Percentiles rank a stretch among this genome's conserved stretches.
These are phyloP conservation scores for Manis pentadactyla DNA, from an alignment of 2,797 vertebrate species.

Conservation along the genomic window DNA sequence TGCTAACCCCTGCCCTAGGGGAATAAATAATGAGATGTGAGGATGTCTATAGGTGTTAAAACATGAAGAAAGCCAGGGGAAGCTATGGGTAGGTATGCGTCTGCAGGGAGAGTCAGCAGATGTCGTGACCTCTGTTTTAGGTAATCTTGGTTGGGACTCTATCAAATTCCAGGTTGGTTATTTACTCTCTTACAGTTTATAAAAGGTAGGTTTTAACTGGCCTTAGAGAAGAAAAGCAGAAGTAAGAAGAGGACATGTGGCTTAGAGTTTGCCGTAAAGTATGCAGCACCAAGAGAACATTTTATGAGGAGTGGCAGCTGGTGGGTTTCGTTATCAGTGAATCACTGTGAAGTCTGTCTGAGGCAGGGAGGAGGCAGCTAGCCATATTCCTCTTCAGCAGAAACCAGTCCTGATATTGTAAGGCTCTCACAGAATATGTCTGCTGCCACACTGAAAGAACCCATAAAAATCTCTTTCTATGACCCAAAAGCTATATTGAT, in stretches of 20 bases:
- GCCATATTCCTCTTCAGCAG: not conserved
- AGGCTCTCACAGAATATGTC: not conserved
- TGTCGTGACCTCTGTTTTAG: not conserved
- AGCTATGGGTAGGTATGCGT: not conserved
- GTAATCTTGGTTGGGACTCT: not conserved
- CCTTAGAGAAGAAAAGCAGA: conserved; percentile 54
- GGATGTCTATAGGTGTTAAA: not conserved
- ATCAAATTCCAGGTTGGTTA: conserved; percentile 63
- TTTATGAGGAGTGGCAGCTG: conserved; percentile 63
- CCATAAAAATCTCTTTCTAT: conserved; percentile 55
- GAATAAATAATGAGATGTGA: conserved; percentile 5
- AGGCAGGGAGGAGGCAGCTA: not conserved
- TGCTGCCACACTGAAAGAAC: conserved; percentile 45
- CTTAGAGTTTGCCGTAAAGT: conserved; percentile 44
- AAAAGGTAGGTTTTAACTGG: conserved; percentile 54
- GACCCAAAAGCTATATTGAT: not conserved
- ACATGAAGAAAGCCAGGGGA: not conserved
- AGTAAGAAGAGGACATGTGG: conserved; percentile 19
- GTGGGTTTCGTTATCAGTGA: conserved; percentile 63
- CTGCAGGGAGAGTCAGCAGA: not conserved
- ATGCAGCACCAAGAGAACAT: conserved; percentile 4
- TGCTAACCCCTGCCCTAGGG: not conserved
- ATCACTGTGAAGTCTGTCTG: conserved; percentile 6
- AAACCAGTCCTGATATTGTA: not conserved
- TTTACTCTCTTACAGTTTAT: conserved; percentile 55